phyloP scores from a whole-genome alignment of 1,140 invertebrate species.

The Campoletis sonorensis region DNA sequence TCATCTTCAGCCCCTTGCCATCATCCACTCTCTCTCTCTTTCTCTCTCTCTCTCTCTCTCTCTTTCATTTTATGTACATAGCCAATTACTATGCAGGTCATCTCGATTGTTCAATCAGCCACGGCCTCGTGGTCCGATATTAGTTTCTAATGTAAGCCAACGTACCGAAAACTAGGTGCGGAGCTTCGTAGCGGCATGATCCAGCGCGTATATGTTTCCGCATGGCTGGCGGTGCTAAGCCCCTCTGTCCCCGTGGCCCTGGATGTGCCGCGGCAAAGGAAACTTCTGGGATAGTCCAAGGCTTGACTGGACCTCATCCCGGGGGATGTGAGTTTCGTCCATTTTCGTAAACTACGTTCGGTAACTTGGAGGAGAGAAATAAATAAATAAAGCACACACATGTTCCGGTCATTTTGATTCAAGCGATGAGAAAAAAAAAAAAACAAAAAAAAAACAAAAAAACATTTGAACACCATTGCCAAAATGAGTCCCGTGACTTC shows the following conservation, averaged over 20 bases:
- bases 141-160: slow-evolving; percentile 47
- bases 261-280: neutral
- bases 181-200: neutral
- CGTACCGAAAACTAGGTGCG: slow-evolving; percentile 39
- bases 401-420: too few relatives aligned
- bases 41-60: neutral
- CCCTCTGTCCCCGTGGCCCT: neutral
- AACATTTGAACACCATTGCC: too few relatives aligned
- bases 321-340: neutral
- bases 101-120: slow-evolving; percentile 46
- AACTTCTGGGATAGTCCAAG: neutral
- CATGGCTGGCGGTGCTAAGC: neutral
- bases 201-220: slow-evolving; percentile 8
- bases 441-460: too few relatives aligned
- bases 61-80: slow-evolving; percentile 37
- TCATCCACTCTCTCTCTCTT: slow-evolving; percentile 1
- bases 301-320: neutral
- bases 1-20: neutral
- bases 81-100: slow-evolving; percentile 47
- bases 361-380: too few relatives aligned
- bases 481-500: too few relatives aligned
- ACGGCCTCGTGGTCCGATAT: slow-evolving; percentile 41
- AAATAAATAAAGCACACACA: too few relatives aligned
- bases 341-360: neutral
- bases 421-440: too few relatives aligned